Evolutionary conservation across 2,888 invertebrate genomes (phyloP).

Genomic region (Embidobia sp.): DNA sequence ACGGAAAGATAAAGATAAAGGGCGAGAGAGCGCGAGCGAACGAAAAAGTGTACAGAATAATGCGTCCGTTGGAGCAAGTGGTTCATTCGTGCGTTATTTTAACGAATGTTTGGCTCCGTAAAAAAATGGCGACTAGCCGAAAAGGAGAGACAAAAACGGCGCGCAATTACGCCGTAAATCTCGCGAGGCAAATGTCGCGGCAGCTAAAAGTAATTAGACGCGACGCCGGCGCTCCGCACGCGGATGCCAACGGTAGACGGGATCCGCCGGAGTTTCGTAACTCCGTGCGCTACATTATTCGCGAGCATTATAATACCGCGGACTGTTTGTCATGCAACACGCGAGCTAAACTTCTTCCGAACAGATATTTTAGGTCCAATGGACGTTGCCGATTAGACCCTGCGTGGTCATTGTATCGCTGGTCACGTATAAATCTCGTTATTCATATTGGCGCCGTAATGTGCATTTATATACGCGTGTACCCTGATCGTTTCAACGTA

Average conservation of each 20-base stretch:
- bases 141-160: slow-evolving; percentile 12
- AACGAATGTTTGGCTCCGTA: slow-evolving; percentile 25
- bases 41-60: slow-evolving; percentile 27
- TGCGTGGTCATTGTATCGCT: slow-evolving; percentile 45
- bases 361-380: slow-evolving; percentile 59
- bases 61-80: slow-evolving; percentile 17
- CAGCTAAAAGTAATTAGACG: slow-evolving; percentile 44
- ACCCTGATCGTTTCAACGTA: slow-evolving; percentile 42
- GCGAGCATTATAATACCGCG: slow-evolving; percentile 30
- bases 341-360: slow-evolving; percentile 56
- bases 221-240: slow-evolving; percentile 39
- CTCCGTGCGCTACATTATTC: slow-evolving; percentile 41
- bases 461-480: slow-evolving; percentile 44
- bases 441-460: slow-evolving; percentile 56
- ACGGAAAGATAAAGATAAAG: too few relatives aligned
- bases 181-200: slow-evolving; percentile 31
- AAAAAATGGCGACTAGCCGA: slow-evolving; percentile 34
- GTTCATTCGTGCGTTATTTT: slow-evolving; percentile 33
- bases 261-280: slow-evolving; percentile 43
- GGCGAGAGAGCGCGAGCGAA: slow-evolving; percentile 18
- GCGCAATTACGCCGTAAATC: slow-evolving; percentile 45
- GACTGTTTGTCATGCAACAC: slow-evolving; percentile 59
- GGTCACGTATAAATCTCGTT: slow-evolving; percentile 55
- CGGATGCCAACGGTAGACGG: slow-evolving; percentile 34
- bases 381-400: slow-evolving; percentile 55